Evolutionary conservation across 2,797 vertebrate species (phyloP).

Genomic region (Semotilus atromaculatus): DNA sequence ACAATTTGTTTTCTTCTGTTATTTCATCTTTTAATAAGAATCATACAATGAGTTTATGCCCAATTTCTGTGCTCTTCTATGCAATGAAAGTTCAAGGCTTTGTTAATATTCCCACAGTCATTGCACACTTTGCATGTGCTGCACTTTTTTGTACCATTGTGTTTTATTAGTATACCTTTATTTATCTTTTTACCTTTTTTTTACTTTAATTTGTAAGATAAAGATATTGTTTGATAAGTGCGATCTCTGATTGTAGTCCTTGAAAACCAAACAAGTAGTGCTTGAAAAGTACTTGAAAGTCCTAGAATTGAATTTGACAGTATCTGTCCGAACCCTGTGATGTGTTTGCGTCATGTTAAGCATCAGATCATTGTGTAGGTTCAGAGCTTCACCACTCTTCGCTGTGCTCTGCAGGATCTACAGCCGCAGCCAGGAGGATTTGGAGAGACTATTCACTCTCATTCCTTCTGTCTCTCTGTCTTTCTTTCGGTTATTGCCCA

Average conservation of each 20-base stretch:
- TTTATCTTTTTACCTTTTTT: neutral
- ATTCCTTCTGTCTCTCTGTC: constrained; percentile 59
- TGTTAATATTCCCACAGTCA: too few relatives aligned
- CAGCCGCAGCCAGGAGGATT: constrained; percentile 60
- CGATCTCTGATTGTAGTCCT: neutral
- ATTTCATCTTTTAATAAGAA: too few relatives aligned
- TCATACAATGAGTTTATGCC: too few relatives aligned
- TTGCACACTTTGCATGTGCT: too few relatives aligned
- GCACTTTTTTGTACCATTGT: too few relatives aligned
- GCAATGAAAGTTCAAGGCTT: too few relatives aligned
- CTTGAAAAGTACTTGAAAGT: neutral
- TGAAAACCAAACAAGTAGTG: neutral
- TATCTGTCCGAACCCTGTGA: neutral
- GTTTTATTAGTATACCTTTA: too few relatives aligned
- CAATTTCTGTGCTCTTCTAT: too few relatives aligned
- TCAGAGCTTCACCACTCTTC: constrained; percentile 39
- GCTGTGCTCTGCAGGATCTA: constrained; percentile 68
- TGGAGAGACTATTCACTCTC: constrained; percentile 66
- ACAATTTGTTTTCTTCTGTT: too few relatives aligned
- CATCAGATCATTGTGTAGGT: neutral
- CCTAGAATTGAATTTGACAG: neutral
- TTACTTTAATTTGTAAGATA: too few relatives aligned
- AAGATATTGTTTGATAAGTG: neutral
- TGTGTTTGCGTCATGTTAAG: constrained; percentile 20
- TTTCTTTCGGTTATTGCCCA: constrained; percentile 42